These are phyloP conservation scores for Ladona fulva DNA, from an alignment of 1,140 invertebrate genomes.

Conservation along the genomic window DNA sequence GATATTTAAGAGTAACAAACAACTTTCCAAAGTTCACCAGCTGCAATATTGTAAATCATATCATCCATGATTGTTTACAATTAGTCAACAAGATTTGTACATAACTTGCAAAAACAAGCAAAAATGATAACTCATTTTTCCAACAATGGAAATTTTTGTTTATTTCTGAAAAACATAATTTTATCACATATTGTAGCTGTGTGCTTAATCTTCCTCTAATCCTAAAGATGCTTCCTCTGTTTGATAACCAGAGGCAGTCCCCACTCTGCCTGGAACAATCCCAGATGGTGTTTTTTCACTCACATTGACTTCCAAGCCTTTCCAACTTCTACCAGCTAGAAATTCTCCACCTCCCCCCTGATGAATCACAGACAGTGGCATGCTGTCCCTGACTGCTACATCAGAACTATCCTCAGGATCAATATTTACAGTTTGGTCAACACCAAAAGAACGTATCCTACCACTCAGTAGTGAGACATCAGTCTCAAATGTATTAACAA, in stretches of 20 bases:
- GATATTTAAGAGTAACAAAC: too few relatives aligned
- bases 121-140: too few relatives aligned
- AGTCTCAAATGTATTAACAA: constrained; percentile 24
- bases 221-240: background rate
- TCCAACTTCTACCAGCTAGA: constrained; percentile 56
- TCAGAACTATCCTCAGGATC: background rate
- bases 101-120: too few relatives aligned
- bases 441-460: constrained; percentile 40
- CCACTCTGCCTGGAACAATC: background rate
- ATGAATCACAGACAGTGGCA: background rate
- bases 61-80: too few relatives aligned
- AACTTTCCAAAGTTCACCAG: too few relatives aligned
- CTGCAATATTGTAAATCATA: too few relatives aligned
- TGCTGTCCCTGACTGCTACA: background rate
- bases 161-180: too few relatives aligned
- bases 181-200: too few relatives aligned
- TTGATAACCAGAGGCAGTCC: background rate
- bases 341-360: constrained; percentile 32
- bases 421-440: constrained; percentile 25
- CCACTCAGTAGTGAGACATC: constrained; percentile 65
- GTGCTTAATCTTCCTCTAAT: background rate
- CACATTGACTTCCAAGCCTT: constrained; percentile 60
- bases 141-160: too few relatives aligned
- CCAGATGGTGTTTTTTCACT: constrained; percentile 26
- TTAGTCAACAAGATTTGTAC: too few relatives aligned